A percentile compares a stretch with the other conserved stretches of the same genome.
These are phyloP conservation scores for Burhinus bistriatus DNA, from an alignment of 2,113 vertebrate genomes.

Conservation along the genomic window DNA sequence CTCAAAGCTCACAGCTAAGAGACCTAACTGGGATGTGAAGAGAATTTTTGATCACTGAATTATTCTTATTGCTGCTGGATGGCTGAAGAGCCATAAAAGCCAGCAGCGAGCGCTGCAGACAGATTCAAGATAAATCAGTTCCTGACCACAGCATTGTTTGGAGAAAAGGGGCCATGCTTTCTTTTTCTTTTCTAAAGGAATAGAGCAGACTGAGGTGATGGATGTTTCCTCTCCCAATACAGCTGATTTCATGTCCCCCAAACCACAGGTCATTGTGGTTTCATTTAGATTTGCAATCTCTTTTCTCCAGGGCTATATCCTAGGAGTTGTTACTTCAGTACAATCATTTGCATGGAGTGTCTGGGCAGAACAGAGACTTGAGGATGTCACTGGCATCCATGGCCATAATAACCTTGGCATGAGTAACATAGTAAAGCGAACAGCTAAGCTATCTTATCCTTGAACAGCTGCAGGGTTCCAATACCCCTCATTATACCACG, in stretches of 20 bases:
- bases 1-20: background rate
- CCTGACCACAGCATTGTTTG: conserved; percentile 7
- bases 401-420: background rate
- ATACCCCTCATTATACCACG: background rate
- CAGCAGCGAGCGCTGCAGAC: background rate
- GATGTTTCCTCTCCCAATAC: background rate
- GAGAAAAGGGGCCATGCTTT: background rate
- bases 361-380: background rate
- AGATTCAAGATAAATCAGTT: conserved; percentile 10
- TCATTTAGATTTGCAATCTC: conserved; percentile 33
- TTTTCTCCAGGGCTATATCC: background rate
- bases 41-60: conserved; percentile 16
- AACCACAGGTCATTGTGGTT: conserved; percentile 1
- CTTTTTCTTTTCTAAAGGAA: background rate
- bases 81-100: conserved; percentile 9
- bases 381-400: background rate
- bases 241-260: background rate
- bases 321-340: background rate
- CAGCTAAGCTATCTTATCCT: background rate
- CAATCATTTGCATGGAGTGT: background rate
- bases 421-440: background rate
- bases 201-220: background rate
- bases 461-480: conserved; percentile 22
- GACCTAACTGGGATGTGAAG: background rate
- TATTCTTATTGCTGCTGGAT: conserved; percentile 11